phyloP scores from a whole-genome alignment of 2,797 vertebrate species.

The Atherinosoma microstoma region DNA sequence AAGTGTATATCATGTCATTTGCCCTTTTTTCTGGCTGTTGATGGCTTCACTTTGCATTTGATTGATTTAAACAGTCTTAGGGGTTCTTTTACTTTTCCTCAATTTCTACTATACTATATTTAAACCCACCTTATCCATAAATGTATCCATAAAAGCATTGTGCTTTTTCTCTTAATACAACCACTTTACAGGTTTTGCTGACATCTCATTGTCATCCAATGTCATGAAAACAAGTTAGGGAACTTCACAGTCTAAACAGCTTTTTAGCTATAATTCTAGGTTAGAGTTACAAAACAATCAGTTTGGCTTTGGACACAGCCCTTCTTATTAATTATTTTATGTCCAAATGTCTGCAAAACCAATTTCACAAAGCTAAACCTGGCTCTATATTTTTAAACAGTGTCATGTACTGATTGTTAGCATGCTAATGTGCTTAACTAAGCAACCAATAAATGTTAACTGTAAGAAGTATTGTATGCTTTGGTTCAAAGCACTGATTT shows the following conservation, averaged over 20 bases:
- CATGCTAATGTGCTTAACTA: neutral
- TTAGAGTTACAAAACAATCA: too few species aligned
- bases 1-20: slow-evolving; percentile 64
- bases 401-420: neutral
- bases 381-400: neutral
- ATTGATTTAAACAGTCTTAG: neutral
- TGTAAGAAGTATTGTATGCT: neutral
- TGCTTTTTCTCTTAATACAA: neutral
- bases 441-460: neutral
- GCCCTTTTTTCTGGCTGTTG: slow-evolving; percentile 61
- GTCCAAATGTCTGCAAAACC: too few species aligned
- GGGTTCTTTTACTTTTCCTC: slow-evolving; percentile 7
- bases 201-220: neutral
- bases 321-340: too few species aligned
- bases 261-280: too few species aligned
- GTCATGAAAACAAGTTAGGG: too few species aligned
- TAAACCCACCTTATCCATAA: neutral
- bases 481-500: neutral
- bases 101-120: neutral
- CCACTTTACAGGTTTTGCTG: slow-evolving; percentile 1
- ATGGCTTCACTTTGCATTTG: slow-evolving; percentile 15
- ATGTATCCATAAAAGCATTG: neutral
- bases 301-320: too few species aligned
- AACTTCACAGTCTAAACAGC: too few species aligned
- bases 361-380: too few species aligned